Evolutionary conservation across 2,888 invertebrate genomes (phyloP).

Genomic region (Chelonus formosanus): DNA sequence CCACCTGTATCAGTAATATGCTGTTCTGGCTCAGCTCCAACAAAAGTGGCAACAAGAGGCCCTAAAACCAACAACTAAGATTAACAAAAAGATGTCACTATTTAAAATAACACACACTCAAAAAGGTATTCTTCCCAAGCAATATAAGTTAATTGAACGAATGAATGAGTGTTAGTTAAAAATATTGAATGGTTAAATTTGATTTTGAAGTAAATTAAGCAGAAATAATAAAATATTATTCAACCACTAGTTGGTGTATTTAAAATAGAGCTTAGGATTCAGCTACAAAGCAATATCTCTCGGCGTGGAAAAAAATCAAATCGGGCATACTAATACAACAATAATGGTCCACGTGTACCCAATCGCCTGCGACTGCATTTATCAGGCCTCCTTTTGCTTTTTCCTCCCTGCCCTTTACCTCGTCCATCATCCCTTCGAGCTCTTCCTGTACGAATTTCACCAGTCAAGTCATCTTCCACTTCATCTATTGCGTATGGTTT

Average conservation of each 20-base stretch:
- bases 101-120: too few species aligned
- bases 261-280: background rate
- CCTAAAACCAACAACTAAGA: constrained; percentile 38
- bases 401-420: constrained; percentile 58
- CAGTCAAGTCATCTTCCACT: constrained; percentile 15
- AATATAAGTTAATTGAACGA: too few species aligned
- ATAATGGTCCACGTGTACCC: constrained; percentile 53
- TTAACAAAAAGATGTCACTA: constrained; percentile 25
- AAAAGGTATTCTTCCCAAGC: too few species aligned
- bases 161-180: background rate
- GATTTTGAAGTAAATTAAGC: too few species aligned
- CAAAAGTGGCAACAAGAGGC: constrained; percentile 55
- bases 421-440: constrained; percentile 56
- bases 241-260: background rate
- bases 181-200: background rate
- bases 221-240: too few species aligned
- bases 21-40: constrained; percentile 58
- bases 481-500: too few species aligned
- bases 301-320: constrained; percentile 25
- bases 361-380: constrained; percentile 61
- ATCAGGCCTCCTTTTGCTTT: constrained; percentile 54
- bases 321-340: constrained; percentile 45
- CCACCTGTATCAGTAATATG: constrained; percentile 56
- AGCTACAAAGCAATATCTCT: constrained; percentile 2
- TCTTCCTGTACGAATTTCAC: constrained; percentile 50